Conservation (phyloP, 2,113 vertebrate species). For the Cinclus mexicanus region DNA sequence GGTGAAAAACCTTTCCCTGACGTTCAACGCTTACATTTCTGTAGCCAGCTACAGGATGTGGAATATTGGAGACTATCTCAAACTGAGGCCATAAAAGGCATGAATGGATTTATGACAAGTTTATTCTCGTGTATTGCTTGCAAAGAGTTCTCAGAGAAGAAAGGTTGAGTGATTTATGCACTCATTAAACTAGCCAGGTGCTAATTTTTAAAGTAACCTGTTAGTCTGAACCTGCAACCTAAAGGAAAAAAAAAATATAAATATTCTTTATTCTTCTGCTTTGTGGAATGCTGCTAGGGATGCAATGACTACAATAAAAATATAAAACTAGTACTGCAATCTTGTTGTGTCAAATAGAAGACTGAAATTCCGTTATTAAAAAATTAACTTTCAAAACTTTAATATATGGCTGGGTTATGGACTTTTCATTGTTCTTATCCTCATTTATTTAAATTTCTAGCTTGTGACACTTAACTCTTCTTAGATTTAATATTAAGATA, state of each 20-base stretch:
- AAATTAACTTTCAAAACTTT: background rate
- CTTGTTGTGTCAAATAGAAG: background rate
- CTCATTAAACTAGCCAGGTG: background rate
- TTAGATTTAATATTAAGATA: background rate
- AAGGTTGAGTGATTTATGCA: background rate
- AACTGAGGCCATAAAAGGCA: background rate
- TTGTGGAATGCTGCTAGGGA: background rate
- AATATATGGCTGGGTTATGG: background rate
- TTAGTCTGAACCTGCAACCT: background rate
- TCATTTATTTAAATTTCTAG: background rate
- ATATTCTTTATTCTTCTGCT: background rate
- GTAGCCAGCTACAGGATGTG: background rate
- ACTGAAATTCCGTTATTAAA: background rate
- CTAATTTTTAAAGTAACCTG: background rate
- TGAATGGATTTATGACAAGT: background rate
- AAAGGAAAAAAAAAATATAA: background rate
- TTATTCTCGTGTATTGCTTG: background rate
- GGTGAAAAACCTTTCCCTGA: background rate
- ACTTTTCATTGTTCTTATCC: background rate
- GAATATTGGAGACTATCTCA: background rate
- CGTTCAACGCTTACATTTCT: background rate
- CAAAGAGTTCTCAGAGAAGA: background rate
- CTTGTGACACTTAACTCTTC: background rate
- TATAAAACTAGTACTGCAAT: background rate
- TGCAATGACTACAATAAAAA: background rate